Percentiles rank a stretch among this genome's conserved stretches.
These are phyloP conservation scores for Gambusia yucatana DNA, from an alignment of 2,797 vertebrate genomes.

Conservation along the genomic window DNA sequence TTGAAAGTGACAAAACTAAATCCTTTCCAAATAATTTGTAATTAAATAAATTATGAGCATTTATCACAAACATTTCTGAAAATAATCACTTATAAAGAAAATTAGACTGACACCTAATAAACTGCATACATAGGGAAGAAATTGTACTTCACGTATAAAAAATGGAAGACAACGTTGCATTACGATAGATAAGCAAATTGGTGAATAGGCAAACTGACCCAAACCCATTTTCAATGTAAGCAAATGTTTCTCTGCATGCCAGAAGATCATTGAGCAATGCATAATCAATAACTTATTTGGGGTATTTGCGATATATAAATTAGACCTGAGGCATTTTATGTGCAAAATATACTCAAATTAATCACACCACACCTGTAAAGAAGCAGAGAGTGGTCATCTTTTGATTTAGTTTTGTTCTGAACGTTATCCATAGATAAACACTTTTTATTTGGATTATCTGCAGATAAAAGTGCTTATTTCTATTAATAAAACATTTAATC, in stretches of 20 bases:
- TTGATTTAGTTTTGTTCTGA: not conserved
- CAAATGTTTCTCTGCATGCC: slow-evolving; percentile 60
- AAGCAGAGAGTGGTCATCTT: not conserved
- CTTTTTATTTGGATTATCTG: not conserved
- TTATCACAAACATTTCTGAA: not conserved
- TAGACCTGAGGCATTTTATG: not conserved
- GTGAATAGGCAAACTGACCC: not conserved
- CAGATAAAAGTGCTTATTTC: not conserved
- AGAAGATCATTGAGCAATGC: slow-evolving; percentile 27
- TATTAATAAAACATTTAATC: not conserved
- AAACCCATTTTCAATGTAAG: slow-evolving; percentile 27
- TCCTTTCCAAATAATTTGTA: not conserved
- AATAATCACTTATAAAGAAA: not conserved
- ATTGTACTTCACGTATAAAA: not conserved
- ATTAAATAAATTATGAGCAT: not conserved
- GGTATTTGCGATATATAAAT: not conserved
- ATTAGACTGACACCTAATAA: not conserved
- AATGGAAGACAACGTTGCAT: not conserved
- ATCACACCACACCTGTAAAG: slow-evolving; percentile 46
- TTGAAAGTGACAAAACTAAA: not conserved
- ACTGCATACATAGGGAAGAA: not conserved
- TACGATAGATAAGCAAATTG: not conserved
- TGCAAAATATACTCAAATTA: slow-evolving; percentile 52
- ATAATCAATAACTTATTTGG: slow-evolving; percentile 25
- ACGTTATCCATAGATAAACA: not conserved